These are phyloP conservation scores for Platycercus adscitus DNA, from an alignment of 2,113 vertebrate species.

Conservation along the genomic window DNA sequence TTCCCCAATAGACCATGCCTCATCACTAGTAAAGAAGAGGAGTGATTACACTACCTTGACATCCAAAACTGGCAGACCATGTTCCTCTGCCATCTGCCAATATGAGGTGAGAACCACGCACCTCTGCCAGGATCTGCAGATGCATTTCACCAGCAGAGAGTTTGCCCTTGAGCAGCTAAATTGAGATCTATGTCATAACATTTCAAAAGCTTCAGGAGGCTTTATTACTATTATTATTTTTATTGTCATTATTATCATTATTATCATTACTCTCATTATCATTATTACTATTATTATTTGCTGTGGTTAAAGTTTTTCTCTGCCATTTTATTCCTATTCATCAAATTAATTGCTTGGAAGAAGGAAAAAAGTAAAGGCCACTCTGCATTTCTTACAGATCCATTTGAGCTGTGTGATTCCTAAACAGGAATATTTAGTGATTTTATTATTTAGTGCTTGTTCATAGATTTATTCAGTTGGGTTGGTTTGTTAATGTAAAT, in stretches of 20 bases:
- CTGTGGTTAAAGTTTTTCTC: background rate
- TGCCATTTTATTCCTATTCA: background rate
- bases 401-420: background rate
- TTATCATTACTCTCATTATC: background rate
- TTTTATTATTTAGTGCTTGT: background rate
- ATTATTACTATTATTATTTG: background rate
- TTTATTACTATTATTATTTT: background rate
- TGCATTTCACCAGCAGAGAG: background rate
- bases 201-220: background rate
- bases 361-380: background rate
- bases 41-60: background rate
- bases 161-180: background rate
- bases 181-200: rapidly evolving
- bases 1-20: background rate
- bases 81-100: background rate
- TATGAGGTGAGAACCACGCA: background rate
- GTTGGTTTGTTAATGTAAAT: background rate
- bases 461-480: background rate
- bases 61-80: background rate
- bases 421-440: background rate
- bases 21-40: background rate
- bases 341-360: background rate
- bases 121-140: background rate
- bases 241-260: background rate
- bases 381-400: background rate